Conservation (phyloP, 2,797 vertebrate species). For the Tapirus indicus region DNA sequence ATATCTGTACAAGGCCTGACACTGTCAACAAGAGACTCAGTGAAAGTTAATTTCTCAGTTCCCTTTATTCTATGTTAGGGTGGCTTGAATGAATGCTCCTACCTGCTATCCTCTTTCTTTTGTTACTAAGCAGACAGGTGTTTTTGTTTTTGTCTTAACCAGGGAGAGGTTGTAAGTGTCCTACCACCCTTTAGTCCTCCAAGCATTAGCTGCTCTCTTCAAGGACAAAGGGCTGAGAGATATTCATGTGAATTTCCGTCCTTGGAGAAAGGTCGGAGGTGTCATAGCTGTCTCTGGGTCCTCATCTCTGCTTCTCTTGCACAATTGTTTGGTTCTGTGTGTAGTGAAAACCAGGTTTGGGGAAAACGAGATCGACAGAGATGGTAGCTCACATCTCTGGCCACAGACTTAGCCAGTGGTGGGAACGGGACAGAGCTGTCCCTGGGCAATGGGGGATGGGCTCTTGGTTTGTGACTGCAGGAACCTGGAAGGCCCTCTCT, state of each 20-base stretch:
- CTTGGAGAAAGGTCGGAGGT: background rate
- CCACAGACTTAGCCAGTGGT: background rate
- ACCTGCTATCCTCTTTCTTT: background rate
- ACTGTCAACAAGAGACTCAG: background rate
- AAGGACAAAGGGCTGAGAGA: background rate
- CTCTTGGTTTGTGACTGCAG: background rate
- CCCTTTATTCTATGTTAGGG: accelerated
- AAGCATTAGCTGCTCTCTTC: background rate
- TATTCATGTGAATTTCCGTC: background rate
- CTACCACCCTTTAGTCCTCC: background rate
- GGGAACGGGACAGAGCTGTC: background rate
- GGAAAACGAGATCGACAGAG: background rate
- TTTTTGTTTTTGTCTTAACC: background rate
- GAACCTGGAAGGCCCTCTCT: background rate
- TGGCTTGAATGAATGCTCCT: accelerated
- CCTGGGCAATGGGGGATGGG: accelerated
- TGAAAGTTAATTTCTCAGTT: background rate
- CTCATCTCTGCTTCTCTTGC: background rate
- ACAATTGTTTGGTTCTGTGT: background rate
- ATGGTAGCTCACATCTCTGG: background rate
- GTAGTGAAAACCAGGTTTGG: background rate
- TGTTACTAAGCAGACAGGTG: too few species aligned
- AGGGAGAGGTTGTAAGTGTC: background rate
- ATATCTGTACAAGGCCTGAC: background rate
- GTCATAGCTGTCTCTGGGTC: background rate